Evolutionary conservation across 2,113 vertebrate species (phyloP).

Genomic region (Gavialis gangeticus): DNA sequence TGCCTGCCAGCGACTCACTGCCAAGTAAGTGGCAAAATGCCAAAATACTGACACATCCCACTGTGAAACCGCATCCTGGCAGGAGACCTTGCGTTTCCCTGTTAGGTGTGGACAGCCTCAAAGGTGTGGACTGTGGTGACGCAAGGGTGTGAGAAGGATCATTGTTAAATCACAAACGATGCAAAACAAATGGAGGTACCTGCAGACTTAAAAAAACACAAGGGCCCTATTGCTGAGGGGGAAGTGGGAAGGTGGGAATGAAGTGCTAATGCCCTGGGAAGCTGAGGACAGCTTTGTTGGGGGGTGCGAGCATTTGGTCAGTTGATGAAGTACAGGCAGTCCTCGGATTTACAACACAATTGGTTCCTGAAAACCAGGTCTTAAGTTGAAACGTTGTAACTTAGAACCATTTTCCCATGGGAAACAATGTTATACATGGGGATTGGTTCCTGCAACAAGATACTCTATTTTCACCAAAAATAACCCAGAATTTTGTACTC

Average conservation of each 20-base stretch:
- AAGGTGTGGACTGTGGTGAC: background rate
- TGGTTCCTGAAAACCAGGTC: too few species aligned
- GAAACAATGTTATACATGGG: too few species aligned
- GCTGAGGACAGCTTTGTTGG: background rate
- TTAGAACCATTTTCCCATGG: too few species aligned
- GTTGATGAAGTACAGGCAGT: too few species aligned
- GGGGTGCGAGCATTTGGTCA: too few species aligned
- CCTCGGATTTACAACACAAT: too few species aligned
- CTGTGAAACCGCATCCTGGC: constrained; percentile 51
- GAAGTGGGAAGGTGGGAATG: background rate
- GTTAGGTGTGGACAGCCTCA: background rate
- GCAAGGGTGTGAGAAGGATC: background rate
- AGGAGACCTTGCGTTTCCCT: constrained; percentile 29
- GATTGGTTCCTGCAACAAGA: too few species aligned
- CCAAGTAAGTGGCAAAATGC: constrained; percentile 48
- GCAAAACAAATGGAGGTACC: background rate
- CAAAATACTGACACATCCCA: constrained; percentile 38
- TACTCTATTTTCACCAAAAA: too few species aligned
- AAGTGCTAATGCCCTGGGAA: background rate
- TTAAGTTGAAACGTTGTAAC: too few species aligned
- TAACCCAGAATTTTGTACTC: too few species aligned
- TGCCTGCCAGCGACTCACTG: constrained; percentile 29
- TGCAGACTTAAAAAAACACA: background rate
- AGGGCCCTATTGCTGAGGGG: background rate
- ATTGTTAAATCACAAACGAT: background rate